Evolutionary conservation across 1,140 invertebrate species (phyloP).

Genomic region (Habropoda laboriosa): DNA sequence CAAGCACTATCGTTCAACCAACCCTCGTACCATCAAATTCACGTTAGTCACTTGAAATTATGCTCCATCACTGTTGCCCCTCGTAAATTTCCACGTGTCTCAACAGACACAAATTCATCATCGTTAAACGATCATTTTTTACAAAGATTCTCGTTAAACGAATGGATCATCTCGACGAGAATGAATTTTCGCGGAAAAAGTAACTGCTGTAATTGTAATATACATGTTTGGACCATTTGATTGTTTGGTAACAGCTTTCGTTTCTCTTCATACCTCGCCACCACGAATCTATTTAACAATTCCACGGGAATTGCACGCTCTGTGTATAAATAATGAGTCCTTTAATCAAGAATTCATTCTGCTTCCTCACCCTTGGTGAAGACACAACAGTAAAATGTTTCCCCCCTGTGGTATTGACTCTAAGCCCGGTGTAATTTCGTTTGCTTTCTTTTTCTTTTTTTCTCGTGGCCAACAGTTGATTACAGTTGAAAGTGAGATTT

Average conservation of each 20-base stretch:
- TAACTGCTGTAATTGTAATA: not conserved
- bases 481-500: not conserved
- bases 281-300: not conserved
- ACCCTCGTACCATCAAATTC: no score
- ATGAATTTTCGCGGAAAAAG: not conserved
- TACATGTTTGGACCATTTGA: not conserved
- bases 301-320: not conserved
- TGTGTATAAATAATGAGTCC: conserved; percentile 2
- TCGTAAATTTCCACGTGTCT: no score
- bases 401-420: not conserved
- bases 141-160: no score
- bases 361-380: not conserved
- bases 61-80: no score
- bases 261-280: not conserved
- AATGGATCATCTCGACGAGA: no score
- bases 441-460: not conserved
- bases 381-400: not conserved
- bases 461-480: not conserved
- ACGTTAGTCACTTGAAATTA: no score
- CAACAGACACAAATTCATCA: no score
- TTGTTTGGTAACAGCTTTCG: no score
- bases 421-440: not conserved
- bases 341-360: conserved; percentile 8
- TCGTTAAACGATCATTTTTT: no score
- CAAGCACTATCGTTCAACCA: no score